Base-by-base conservation (phyloP, 2,113 vertebrate species). In the Casuarius casuarius region DNA sequence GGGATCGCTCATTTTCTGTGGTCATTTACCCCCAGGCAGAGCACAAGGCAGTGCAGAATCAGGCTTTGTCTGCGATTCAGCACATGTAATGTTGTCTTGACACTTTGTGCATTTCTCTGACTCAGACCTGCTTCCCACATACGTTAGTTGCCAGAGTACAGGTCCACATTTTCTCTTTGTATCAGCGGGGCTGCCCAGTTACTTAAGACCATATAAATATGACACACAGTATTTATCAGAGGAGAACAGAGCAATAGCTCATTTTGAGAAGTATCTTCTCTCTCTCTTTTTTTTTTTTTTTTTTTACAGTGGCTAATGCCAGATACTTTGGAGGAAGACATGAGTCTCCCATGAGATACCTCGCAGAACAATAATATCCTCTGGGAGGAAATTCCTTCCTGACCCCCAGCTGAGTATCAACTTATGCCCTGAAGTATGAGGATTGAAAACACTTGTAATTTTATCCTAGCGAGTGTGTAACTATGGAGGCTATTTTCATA, bases 281-380 rank as follows among this genome's bases (percentile, higher is more conserved):
- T n/a, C 22, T 31, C 1, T 63, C 10, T 10, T 20, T 25, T 14
- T 8, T 17, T 9, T 33, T 9, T 25, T 8, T 12, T 9, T 13
- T 20, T 19, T 5, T 17, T 7, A 6, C n/a, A 2, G 49, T n/a
- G 48, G 26, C 26, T 59, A n/a, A 22, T 74, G 61, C 71, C 78
- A 82, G 33, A 48, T 84, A n/a, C 67, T 84, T 40, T 9, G 54
- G 79, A 95, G 92, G 81, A 85, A 85, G 71, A 59, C 9, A 21
- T 51, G 79, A 77, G 16, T 94, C 79, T 94, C 92, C 85, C 94
- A 23, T 31, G 94, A 81, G 92, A 85, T 84, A 58, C 61, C 65
- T 96, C 33, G 2, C 56, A 95, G 90, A 95, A 97, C 96, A 96
- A 95, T 95, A 96, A 96, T 95, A 95, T 94, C 95, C 94, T 95